phyloP scores from a whole-genome alignment of 2,888 invertebrate genomes.

The Lordiphosa fenestrarum region DNA sequence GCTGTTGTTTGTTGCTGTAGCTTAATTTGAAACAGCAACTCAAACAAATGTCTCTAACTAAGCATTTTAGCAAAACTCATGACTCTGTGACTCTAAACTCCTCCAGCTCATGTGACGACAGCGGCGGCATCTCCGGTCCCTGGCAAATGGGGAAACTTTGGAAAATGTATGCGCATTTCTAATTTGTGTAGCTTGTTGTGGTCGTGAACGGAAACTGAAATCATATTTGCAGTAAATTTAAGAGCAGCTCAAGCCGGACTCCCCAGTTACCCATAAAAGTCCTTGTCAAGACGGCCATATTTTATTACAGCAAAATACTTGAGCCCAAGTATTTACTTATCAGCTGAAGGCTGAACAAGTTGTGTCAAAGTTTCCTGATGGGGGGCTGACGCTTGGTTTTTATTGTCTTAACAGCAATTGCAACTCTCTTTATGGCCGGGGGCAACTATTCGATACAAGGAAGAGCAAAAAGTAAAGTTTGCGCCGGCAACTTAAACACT shows the following conservation, averaged over 20 bases:
- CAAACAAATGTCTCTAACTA: constrained; percentile 66
- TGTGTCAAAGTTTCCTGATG: constrained; percentile 40
- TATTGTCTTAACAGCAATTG: constrained; percentile 34
- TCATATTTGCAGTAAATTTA: constrained; percentile 21
- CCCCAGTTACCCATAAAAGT: constrained; percentile 53
- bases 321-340: constrained; percentile 55
- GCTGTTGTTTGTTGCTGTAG: neutral
- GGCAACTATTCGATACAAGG: constrained; percentile 33
- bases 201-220: constrained; percentile 20
- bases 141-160: constrained; percentile 44
- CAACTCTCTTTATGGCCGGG: constrained; percentile 33
- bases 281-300: constrained; percentile 14
- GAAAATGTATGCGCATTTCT: constrained; percentile 58
- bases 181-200: constrained; percentile 44
- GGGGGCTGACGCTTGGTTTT: constrained; percentile 19
- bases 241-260: constrained; percentile 6
- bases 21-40: constrained; percentile 60
- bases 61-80: constrained; percentile 23
- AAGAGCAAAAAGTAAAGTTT: constrained; percentile 27
- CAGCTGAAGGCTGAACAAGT: constrained; percentile 46
- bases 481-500: constrained; percentile 32
- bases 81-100: constrained; percentile 5
- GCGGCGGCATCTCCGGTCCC: constrained; percentile 13
- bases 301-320: no score
- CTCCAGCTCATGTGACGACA: constrained; percentile 1